Percentiles rank a stretch among this genome's conserved stretches.
These are phyloP conservation scores for Tenthredo amoena DNA, from an alignment of 2,888 invertebrate species.

Conservation along the genomic window DNA sequence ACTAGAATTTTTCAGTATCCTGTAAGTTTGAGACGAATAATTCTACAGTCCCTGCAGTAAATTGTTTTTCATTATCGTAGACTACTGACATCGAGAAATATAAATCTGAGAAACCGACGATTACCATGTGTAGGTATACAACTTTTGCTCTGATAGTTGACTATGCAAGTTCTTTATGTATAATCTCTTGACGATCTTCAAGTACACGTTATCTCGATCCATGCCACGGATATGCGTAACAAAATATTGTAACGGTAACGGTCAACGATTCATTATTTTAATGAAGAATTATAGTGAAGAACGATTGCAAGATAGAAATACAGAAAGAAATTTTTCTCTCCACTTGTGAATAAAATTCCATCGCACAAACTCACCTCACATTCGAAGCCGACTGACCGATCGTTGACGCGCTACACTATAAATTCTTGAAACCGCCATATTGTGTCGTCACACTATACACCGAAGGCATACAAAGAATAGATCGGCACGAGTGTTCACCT, in stretches of 20 bases:
- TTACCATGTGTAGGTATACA: slow-evolving; percentile 44
- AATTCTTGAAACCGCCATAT: slow-evolving; percentile 47
- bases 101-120: slow-evolving; percentile 55
- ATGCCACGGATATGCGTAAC: neutral
- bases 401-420: slow-evolving; percentile 41
- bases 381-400: slow-evolving; percentile 32
- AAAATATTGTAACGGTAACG: neutral
- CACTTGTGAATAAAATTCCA: neutral
- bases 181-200: neutral
- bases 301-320: neutral
- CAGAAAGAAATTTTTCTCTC: neutral
- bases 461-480: slow-evolving; percentile 37
- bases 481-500: slow-evolving; percentile 33
- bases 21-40: neutral
- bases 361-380: slow-evolving; percentile 31
- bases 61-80: neutral
- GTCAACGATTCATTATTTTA: neutral
- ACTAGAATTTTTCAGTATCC: neutral
- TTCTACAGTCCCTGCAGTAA: neutral
- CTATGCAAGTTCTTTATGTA: neutral
- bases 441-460: slow-evolving; percentile 46
- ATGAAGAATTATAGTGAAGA: neutral
- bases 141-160: neutral
- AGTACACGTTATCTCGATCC: neutral
- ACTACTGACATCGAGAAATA: slow-evolving; percentile 49